Evolutionary conservation across 2,113 vertebrate species (phyloP).

Genomic region (Brevimyrus niger): DNA sequence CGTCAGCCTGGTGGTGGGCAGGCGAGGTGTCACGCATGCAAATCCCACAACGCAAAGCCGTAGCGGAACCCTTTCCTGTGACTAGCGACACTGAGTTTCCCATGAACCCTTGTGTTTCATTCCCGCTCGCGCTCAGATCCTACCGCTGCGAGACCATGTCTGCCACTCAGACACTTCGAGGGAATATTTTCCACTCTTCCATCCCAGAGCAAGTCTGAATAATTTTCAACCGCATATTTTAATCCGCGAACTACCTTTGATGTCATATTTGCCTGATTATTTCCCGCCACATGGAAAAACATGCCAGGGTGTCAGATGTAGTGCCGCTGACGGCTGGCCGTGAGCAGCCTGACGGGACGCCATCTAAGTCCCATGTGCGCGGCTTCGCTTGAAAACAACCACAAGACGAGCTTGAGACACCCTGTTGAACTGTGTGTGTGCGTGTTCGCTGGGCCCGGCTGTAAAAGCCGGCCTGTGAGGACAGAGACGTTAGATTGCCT

Average conservation of each 20-base stretch:
- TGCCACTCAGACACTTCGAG: slow-evolving; percentile 60
- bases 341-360: slow-evolving; percentile 36
- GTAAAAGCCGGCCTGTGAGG: neutral
- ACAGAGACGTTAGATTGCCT: neutral
- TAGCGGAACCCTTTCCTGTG: neutral
- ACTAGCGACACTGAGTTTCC: neutral
- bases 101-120: neutral
- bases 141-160: slow-evolving; percentile 50
- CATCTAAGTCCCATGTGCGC: slow-evolving; percentile 51
- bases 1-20: neutral
- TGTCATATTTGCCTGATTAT: slow-evolving; percentile 73
- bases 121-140: slow-evolving; percentile 4
- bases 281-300: slow-evolving; percentile 42
- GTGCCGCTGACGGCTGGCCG: slow-evolving; percentile 39
- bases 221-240: slow-evolving; percentile 65
- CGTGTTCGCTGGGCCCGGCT: neutral
- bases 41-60: neutral
- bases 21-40: neutral
- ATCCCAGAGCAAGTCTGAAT: slow-evolving; percentile 62
- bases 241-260: slow-evolving; percentile 66
- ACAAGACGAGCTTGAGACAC: slow-evolving; percentile 26
- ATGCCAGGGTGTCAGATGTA: slow-evolving; percentile 50
- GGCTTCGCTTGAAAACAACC: slow-evolving; percentile 47
- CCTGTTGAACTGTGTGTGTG: slow-evolving; percentile 22
- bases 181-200: slow-evolving; percentile 62